phyloP scores from a whole-genome alignment of 2,888 invertebrate species.

The Tanypteryx hageni region DNA sequence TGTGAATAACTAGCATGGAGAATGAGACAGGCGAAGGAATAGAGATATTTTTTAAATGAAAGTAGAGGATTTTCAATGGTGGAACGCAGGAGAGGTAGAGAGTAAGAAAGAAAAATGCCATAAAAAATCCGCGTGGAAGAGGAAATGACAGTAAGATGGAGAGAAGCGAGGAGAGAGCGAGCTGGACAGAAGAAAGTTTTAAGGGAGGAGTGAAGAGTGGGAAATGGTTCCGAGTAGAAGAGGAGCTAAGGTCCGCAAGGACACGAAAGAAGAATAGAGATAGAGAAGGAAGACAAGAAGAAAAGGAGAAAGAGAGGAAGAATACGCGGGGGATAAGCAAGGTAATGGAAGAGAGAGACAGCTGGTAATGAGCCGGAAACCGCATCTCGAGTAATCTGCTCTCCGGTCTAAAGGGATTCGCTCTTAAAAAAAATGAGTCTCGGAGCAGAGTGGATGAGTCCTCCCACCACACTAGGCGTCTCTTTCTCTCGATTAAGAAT shows the following conservation, averaged over 20 bases:
- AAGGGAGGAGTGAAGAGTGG: neutral
- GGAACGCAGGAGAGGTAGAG: too few species aligned
- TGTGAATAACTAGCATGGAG: too few species aligned
- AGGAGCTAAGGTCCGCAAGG: neutral
- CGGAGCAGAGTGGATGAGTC: neutral
- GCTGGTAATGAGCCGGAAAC: neutral
- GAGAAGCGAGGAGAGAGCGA: neutral
- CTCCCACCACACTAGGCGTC: neutral
- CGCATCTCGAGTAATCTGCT: too few species aligned
- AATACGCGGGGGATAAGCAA: neutral
- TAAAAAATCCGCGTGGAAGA: too few species aligned
- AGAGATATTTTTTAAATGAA: too few species aligned
- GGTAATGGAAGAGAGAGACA: neutral
- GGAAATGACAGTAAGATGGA: too few species aligned
- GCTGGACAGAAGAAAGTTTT: neutral
- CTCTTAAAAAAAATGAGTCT: neutral
- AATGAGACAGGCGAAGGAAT: too few species aligned
- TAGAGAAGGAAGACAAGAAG: neutral
- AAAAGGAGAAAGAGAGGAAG: neutral
- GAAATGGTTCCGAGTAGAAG: neutral
- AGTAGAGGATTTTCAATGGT: too few species aligned
- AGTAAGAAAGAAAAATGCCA: too few species aligned
- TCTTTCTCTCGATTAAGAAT: neutral
- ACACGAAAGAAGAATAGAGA: neutral
- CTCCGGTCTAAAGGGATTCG: neutral